Evolutionary conservation across 2,113 vertebrate genomes (phyloP).

Genomic region (Antechinus stuartii): DNA sequence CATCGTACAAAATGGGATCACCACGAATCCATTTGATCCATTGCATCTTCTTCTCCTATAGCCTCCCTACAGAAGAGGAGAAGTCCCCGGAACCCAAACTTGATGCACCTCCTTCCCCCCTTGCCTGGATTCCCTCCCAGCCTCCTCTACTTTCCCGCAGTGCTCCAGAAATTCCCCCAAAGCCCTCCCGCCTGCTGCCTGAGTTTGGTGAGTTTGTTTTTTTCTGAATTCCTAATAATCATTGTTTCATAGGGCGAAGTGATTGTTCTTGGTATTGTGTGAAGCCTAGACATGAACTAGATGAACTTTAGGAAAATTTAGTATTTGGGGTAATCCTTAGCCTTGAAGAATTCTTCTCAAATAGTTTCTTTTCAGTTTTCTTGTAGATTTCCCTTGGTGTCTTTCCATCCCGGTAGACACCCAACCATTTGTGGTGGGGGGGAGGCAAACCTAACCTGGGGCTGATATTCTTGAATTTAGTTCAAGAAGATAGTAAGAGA

Average conservation of each 20-base stretch:
- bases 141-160: not conserved
- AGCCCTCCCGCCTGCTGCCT: slow-evolving; percentile 56
- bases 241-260: not conserved
- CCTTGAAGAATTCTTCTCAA: not conserved
- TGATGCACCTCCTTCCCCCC: not conserved
- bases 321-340: not conserved
- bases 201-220: slow-evolving; percentile 74
- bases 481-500: not conserved
- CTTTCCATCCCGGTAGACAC: not conserved
- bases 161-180: slow-evolving; percentile 60
- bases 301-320: not conserved
- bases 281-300: not conserved
- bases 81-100: slow-evolving; percentile 41
- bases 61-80: slow-evolving; percentile 67
- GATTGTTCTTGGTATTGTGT: not conserved
- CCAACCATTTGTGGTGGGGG: not conserved
- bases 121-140: not conserved
- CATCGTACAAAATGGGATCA: not conserved
- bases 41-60: not conserved
- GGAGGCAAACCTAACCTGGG: not conserved
- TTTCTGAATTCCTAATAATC: not conserved
- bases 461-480: not conserved
- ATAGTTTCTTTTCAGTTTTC: not conserved
- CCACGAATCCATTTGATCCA: not conserved
- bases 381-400: not conserved